These are phyloP conservation scores for Brienomyrus brachyistius DNA, from an alignment of 2,113 vertebrate species.

Conservation along the genomic window DNA sequence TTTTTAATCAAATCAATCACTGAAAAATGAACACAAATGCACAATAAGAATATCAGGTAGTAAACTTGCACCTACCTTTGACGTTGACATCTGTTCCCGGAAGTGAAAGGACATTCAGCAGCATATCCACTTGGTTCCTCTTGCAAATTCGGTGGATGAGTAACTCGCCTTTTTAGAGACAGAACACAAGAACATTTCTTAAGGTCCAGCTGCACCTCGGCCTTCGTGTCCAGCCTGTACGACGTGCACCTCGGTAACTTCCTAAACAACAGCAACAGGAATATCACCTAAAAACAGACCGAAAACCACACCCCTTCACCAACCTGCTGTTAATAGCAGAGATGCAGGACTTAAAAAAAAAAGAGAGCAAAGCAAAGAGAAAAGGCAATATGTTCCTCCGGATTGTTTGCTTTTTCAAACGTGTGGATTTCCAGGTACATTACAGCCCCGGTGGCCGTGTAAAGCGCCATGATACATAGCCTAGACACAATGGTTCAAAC, in stretches of 20 bases:
- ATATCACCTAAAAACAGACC: slow-evolving; percentile 35
- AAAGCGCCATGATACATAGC: slow-evolving; percentile 52
- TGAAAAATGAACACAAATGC: slow-evolving; percentile 1
- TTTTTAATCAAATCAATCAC: slow-evolving; percentile 31
- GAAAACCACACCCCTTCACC: background rate
- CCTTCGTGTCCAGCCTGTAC: slow-evolving; percentile 35
- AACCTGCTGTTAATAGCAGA: background rate
- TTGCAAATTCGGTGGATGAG: slow-evolving; percentile 85
- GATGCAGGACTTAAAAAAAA: background rate
- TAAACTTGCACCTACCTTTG: slow-evolving; percentile 72
- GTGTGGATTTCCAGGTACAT: slow-evolving; percentile 34
- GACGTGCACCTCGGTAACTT: slow-evolving; percentile 29
- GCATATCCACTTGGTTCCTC: slow-evolving; percentile 83
- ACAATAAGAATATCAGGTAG: background rate
- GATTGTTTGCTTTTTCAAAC: slow-evolving; percentile 31
- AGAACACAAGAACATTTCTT: slow-evolving; percentile 38
- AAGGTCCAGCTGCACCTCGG: slow-evolving; percentile 56
- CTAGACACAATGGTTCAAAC: slow-evolving; percentile 58
- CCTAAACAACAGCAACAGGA: slow-evolving; percentile 25
- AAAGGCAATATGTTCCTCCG: slow-evolving; percentile 36
- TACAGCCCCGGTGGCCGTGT: slow-evolving; percentile 30
- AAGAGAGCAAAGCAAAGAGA: background rate
- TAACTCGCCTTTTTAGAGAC: slow-evolving; percentile 82
- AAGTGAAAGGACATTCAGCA: slow-evolving; percentile 74
- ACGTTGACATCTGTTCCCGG: slow-evolving; percentile 80